Base-by-base conservation (phyloP, 2,888 invertebrate genomes). In the Myopa testacea region DNA sequence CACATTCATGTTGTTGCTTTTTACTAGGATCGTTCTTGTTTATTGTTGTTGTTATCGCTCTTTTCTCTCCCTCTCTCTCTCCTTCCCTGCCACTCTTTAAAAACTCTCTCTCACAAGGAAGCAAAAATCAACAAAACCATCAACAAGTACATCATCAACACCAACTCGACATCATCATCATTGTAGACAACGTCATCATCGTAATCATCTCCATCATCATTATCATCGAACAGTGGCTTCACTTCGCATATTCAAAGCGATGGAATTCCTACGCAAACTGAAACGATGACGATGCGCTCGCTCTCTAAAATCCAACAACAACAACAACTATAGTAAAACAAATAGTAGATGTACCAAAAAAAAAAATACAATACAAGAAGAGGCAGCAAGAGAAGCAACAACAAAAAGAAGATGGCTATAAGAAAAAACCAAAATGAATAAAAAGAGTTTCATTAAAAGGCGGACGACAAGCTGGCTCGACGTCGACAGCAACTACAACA, bases 211-310 rank as follows among this genome's bases (percentile, higher is more conserved):
- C 60, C 74, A 62, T 73, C 79, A 70, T 67, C 75, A 19, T 58
- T 63, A 40, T 45, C 40, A 14, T 45, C n/a, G n/a, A n/a, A n/a
- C n/a, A n/a, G n/a, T 67, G 40, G 40, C 4, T 40, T 6, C 34
- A 12, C 40, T 16, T 52, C 69, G 52, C 40, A 58, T n/a, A 71
- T 71, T 71, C 63, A 63, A 58, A 60, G 72, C 63, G 74, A 55
- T 34, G 67, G 65, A 74, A 74, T 74, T 74, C 63, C 74, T 63
- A 75, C 74, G 67, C 78, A 78, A 76, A 76, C 70, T 74, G 70
- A 71, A 74, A 52, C 76, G 82, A 82, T 79, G 82, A 83, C 79
- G 80, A 78, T 79, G 81, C 81, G 80, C 26, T 70, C 81, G 80
- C 26, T 70, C 52, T 76, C 78, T 79, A n/a, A 40, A 55, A 74